Evolutionary conservation across 2,888 invertebrate species (phyloP), one percentile per base, ranked within the genome.

Genomic region (Agapetus fuscipes): DNA sequence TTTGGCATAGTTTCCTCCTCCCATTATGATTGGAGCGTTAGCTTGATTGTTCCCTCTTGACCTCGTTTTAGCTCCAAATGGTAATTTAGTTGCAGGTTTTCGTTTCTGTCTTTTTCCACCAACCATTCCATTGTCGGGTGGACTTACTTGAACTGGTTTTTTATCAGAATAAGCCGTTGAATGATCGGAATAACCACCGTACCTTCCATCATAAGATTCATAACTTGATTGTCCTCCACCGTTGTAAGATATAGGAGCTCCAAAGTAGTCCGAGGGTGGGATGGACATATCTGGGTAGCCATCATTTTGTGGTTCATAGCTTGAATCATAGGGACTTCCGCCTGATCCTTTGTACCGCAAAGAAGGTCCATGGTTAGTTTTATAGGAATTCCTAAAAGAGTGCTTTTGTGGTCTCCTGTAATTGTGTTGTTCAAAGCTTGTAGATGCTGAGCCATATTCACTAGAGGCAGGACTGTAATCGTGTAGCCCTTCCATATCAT

Each of bases 1-100:
- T 11, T 52, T 56, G 0, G 55, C 56, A 16, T 54, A 55, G 13
- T 53, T 46, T 7, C 52, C 53, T 11, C 49, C 50, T 9, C 32
- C 17, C 5, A 28, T 5, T n/a, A 10, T 26, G 5, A 17, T 6
- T 26, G 24, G 34, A 11, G 25, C 7, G 9, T 25, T 37, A 4
- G 4, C 9, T 30, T 35, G 32, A 11, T 41, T 43, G 12, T 35
- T 41, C 10, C 7, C 27, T 11, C 24, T 15, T 7, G 9, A 11
- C 20, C 39, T 30, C 3, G 34, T 17, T 37, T 48, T 48, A 5
- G 34, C 34, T 14, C 39, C 33, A 14, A 37, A 35, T 17, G 28
- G 25, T 4, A 34, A 12, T 15, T 30, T 20, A 5, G 26, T 29
- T 30, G 34, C 34, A 12, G 35, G 41, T 27, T 43, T 45, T 39